Evolutionary conservation across 2,797 vertebrate species (phyloP).

Genomic region (Eulemur albifrons): DNA sequence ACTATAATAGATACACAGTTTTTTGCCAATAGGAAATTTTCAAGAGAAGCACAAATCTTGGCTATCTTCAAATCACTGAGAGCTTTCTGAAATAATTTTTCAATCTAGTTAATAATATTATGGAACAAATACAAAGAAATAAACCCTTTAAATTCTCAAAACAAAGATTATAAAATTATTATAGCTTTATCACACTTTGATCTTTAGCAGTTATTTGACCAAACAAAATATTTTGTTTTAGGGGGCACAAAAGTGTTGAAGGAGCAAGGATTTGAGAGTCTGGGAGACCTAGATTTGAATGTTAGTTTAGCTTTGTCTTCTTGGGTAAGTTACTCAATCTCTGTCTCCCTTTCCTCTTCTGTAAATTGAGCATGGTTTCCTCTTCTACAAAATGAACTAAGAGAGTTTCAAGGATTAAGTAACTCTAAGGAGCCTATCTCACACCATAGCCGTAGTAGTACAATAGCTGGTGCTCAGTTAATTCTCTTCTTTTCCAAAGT

Average conservation of each 20-base stretch:
- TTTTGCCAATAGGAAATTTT: constrained; percentile 18
- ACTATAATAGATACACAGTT: not conserved
- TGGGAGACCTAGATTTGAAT: not conserved
- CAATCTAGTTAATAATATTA: not conserved
- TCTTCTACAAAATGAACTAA: not conserved
- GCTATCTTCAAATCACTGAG: not conserved
- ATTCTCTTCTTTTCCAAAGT: not conserved
- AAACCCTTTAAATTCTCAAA: not conserved
- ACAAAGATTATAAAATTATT: not conserved
- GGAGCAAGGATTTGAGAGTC: not conserved
- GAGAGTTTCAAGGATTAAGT: not conserved
- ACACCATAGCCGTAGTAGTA: rapidly evolving
- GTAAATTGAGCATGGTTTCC: not conserved
- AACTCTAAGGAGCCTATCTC: not conserved
- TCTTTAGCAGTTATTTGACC: not conserved
- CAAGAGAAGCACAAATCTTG: constrained; percentile 10
- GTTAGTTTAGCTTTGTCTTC: not conserved
- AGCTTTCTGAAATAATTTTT: not conserved
- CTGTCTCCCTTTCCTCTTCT: not conserved
- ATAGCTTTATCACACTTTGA: not conserved
- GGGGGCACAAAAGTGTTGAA: not conserved
- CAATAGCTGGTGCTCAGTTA: not conserved
- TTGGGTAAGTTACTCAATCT: not conserved
- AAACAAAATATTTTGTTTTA: not conserved
- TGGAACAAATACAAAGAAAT: constrained; percentile 7